Conservation (phyloP, 2,797 vertebrate genomes). For the Buphagus erythrorhynchus region DNA sequence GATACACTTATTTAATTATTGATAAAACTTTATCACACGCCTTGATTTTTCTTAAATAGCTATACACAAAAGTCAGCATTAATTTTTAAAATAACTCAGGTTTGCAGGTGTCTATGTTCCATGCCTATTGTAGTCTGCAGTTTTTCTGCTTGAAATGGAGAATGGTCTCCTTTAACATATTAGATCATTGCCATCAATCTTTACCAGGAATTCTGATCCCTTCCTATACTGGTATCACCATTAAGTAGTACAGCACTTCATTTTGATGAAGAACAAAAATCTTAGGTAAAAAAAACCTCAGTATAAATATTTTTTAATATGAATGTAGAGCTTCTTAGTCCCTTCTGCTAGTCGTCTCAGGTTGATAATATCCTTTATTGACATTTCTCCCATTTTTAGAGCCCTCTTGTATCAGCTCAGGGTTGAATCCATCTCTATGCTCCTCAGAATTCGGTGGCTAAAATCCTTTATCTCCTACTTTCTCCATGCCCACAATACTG, state of each 20-base stretch:
- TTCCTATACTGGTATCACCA: not conserved
- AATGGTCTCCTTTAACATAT: not conserved
- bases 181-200: not conserved
- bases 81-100: not conserved
- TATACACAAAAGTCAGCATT: not conserved
- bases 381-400: constrained; percentile 2
- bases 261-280: not conserved
- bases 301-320: not conserved
- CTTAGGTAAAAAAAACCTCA: not conserved
- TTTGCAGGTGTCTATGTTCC: not conserved
- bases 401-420: constrained; percentile 43
- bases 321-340: not conserved
- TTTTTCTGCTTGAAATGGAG: not conserved
- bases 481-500: constrained; percentile 29
- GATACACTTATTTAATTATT: not conserved
- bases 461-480: constrained; percentile 68
- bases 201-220: not conserved
- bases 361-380: not conserved
- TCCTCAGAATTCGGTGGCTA: constrained; percentile 58
- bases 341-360: not conserved
- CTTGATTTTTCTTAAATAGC: not conserved
- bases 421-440: constrained; percentile 49
- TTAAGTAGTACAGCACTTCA: not conserved
- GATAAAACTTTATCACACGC: not conserved
- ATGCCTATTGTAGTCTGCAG: not conserved